Percentiles rank a stretch among this genome's conserved stretches.
phyloP scores from a whole-genome alignment of 2,888 invertebrate genomes.

The Coenonympha arcania region DNA sequence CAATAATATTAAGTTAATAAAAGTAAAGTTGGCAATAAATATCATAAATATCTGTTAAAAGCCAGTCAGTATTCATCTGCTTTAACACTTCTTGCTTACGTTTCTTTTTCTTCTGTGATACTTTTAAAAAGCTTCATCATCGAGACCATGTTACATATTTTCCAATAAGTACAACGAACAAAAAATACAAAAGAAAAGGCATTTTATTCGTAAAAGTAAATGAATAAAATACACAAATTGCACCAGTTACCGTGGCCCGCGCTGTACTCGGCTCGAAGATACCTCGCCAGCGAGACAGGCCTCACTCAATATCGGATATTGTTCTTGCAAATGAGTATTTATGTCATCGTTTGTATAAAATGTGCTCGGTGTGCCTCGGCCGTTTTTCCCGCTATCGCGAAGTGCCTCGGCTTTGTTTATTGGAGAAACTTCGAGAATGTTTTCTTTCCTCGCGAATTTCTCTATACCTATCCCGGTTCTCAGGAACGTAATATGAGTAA shows the following conservation, averaged over 20 bases:
- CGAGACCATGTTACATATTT: background rate
- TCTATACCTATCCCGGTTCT: slow-evolving; percentile 20
- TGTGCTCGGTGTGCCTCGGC: slow-evolving; percentile 48
- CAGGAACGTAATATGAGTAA: background rate
- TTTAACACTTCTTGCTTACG: too few relatives aligned
- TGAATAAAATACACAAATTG: background rate
- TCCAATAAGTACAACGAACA: background rate
- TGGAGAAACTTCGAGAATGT: slow-evolving; percentile 33
- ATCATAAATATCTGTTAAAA: too few relatives aligned
- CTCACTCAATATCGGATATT: slow-evolving; percentile 74
- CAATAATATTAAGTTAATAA: too few relatives aligned
- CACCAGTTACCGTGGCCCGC: slow-evolving; percentile 13
- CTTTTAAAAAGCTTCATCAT: too few relatives aligned
- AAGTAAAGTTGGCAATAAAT: too few relatives aligned
- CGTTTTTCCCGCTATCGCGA: slow-evolving; percentile 44
- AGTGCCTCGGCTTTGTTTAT: slow-evolving; percentile 37
- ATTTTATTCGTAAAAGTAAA: background rate
- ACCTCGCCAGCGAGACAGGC: slow-evolving; percentile 63
- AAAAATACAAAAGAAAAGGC: background rate
- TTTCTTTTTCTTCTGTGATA: too few relatives aligned
- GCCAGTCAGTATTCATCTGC: too few relatives aligned
- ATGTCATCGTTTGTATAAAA: slow-evolving; percentile 71
- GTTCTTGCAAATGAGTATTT: slow-evolving; percentile 73
- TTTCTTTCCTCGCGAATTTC: slow-evolving; percentile 30
- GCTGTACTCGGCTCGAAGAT: too few relatives aligned